phyloP scores from a whole-genome alignment of 1,140 invertebrate species.

The Drosophila bocqueti region DNA sequence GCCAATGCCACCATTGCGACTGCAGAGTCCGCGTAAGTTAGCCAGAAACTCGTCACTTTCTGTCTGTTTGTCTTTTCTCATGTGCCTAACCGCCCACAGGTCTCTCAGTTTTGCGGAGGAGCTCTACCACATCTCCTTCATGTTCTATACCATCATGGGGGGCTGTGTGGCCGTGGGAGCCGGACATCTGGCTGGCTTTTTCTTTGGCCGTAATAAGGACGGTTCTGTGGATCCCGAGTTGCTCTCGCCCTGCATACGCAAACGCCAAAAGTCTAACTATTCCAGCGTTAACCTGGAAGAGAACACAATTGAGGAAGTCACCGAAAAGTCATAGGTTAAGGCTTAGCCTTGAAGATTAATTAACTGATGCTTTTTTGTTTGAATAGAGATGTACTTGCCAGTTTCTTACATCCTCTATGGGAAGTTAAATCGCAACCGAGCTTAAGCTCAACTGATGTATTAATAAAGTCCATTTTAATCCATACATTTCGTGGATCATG shows the following conservation, averaged over 20 bases:
- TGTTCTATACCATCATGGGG: slow-evolving; percentile 59
- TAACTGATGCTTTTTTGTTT: background rate
- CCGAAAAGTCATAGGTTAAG: slow-evolving; percentile 32
- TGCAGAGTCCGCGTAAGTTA: slow-evolving; percentile 51
- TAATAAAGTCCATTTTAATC: background rate
- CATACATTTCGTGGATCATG: background rate
- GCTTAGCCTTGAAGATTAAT: background rate
- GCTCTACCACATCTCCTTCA: slow-evolving; percentile 74
- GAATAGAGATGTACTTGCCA: background rate
- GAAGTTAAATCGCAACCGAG: background rate
- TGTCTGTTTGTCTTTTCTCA: background rate
- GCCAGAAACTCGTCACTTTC: too few species aligned
- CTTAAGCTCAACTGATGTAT: background rate
- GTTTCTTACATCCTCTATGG: background rate
- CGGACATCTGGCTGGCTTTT: slow-evolving; percentile 41
- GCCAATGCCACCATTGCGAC: slow-evolving; percentile 69
- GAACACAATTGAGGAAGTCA: slow-evolving; percentile 3
- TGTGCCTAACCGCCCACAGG: slow-evolving; percentile 33
- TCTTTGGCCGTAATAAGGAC: slow-evolving; percentile 56
- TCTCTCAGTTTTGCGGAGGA: slow-evolving; percentile 55
- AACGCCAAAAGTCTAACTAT: slow-evolving; percentile 43
- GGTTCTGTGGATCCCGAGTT: slow-evolving; percentile 59
- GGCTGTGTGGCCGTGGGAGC: slow-evolving; percentile 42
- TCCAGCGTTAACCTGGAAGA: slow-evolving; percentile 59
- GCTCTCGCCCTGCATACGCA: slow-evolving; percentile 61